phyloP scores from a whole-genome alignment of 2,797 vertebrate genomes.

The Okamejei kenojei region DNA sequence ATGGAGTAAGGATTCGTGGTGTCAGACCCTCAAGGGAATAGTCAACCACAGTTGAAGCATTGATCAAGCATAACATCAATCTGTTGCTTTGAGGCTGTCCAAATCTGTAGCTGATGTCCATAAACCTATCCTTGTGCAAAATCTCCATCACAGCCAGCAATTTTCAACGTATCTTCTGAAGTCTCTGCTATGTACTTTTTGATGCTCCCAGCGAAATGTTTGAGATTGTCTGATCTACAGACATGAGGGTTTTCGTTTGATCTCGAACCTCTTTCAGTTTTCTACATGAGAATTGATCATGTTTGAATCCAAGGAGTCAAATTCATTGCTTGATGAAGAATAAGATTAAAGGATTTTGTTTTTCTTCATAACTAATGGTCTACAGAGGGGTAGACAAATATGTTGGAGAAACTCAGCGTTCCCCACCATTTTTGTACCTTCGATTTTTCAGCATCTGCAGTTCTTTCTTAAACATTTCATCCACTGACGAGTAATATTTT shows the following conservation, averaged over 20 bases:
- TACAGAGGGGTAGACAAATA: too few relatives aligned
- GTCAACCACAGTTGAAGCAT: too few relatives aligned
- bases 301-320: not conserved
- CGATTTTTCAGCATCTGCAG: too few relatives aligned
- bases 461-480: too few relatives aligned
- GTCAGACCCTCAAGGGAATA: not conserved
- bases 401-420: too few relatives aligned
- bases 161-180: not conserved
- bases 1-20: not conserved
- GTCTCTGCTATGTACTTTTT: not conserved
- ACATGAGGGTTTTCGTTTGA: not conserved
- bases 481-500: too few relatives aligned
- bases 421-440: too few relatives aligned
- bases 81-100: too few relatives aligned
- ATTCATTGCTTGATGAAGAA: not conserved
- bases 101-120: not conserved
- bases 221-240: not conserved
- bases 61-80: too few relatives aligned
- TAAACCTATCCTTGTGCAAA: too few relatives aligned
- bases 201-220: not conserved
- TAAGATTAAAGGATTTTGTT: not conserved
- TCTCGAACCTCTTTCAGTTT: not conserved
- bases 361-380: not conserved
- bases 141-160: not conserved
- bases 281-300: not conserved